Evolutionary conservation across 2,888 invertebrate genomes (phyloP).

Genomic region (Leptinotarsa rubiginosa): DNA sequence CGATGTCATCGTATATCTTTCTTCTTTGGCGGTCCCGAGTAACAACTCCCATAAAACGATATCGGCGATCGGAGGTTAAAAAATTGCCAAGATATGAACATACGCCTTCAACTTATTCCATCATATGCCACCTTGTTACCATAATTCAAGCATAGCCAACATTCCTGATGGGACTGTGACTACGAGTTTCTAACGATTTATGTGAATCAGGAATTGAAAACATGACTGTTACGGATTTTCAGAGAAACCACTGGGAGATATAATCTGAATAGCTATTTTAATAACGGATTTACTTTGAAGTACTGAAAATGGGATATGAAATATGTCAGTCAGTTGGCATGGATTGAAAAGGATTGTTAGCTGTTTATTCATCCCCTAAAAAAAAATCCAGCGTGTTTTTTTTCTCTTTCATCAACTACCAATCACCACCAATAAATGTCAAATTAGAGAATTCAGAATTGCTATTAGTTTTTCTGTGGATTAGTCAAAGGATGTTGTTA

Average conservation of each 20-base stretch:
- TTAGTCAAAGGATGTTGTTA: too few species aligned
- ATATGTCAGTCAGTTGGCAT: not conserved
- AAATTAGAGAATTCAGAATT: too few species aligned
- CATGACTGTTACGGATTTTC: slow-evolving; percentile 36
- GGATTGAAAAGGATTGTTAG: not conserved
- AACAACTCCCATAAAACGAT: slow-evolving; percentile 54
- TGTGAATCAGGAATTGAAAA: slow-evolving; percentile 27
- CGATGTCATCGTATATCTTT: slow-evolving; percentile 55
- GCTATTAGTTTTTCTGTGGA: too few species aligned
- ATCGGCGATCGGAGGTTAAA: slow-evolving; percentile 46
- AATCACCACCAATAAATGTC: too few species aligned
- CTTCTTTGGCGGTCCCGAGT: slow-evolving; percentile 56
- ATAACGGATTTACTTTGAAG: slow-evolving; percentile 7
- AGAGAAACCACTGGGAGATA: slow-evolving; percentile 31
- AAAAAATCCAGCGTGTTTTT: not conserved
- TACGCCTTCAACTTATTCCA: slow-evolving; percentile 43
- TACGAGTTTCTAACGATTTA: slow-evolving; percentile 14
- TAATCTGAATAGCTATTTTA: slow-evolving; percentile 19
- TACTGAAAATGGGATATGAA: not conserved
- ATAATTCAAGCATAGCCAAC: slow-evolving; percentile 44
- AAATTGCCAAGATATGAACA: slow-evolving; percentile 48
- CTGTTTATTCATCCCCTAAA: not conserved
- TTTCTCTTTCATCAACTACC: too few species aligned
- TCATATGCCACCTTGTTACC: slow-evolving; percentile 50
- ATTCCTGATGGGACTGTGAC: slow-evolving; percentile 18